phyloP scores from a whole-genome alignment of 2,797 vertebrate species.

The Catamblyrhynchus diadema region DNA sequence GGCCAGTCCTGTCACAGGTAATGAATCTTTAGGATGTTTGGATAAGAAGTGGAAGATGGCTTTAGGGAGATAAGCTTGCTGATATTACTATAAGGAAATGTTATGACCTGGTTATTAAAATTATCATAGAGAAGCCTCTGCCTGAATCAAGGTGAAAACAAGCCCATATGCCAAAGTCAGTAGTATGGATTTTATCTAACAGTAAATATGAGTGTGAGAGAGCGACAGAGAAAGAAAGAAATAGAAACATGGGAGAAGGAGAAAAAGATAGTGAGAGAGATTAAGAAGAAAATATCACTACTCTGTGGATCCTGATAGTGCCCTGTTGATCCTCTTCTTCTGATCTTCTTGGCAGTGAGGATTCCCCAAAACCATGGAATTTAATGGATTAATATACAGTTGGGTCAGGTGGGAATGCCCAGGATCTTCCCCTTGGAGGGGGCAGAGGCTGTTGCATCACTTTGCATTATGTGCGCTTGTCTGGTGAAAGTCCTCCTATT shows the following conservation, averaged over 20 bases:
- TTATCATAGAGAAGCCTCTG: background rate
- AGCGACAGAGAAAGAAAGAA: background rate
- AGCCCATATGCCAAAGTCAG: background rate
- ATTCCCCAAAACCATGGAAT: background rate
- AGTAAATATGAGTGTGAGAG: background rate
- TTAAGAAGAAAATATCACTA: background rate
- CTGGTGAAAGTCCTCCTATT: background rate
- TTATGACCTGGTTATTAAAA: background rate
- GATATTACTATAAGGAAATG: background rate
- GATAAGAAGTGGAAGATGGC: background rate
- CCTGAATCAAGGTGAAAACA: background rate
- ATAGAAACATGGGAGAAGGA: background rate
- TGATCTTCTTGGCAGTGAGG: background rate
- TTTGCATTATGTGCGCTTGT: background rate
- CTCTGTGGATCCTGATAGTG: fast-evolving
- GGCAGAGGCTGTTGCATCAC: background rate
- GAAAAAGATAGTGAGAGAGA: background rate
- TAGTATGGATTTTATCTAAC: background rate
- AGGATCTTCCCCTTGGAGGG: background rate
- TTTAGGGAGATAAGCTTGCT: background rate
- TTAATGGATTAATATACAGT: background rate
- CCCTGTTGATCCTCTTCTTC: background rate
- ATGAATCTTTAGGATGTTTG: background rate
- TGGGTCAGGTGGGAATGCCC: background rate
- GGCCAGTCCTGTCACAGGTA: background rate